These are phyloP conservation scores for Myrmecobius fasciatus DNA, from an alignment of 2,113 vertebrate species.

Conservation along the genomic window DNA sequence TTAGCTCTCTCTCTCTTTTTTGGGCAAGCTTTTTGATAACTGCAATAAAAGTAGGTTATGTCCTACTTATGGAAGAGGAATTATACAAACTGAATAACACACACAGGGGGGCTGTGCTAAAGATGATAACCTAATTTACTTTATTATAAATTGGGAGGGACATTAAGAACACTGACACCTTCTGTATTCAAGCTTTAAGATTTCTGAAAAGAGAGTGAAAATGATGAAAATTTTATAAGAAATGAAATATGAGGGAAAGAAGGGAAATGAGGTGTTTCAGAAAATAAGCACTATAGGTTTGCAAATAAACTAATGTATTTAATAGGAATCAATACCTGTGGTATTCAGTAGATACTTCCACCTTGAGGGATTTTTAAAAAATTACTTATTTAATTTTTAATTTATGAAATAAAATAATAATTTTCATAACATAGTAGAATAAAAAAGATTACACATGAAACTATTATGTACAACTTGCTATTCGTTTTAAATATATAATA, in stretches of 20 bases:
- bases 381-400: not conserved
- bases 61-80: slow-evolving; percentile 58
- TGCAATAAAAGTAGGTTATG: slow-evolving; percentile 68
- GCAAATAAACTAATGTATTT: slow-evolving; percentile 19
- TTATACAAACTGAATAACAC: not conserved
- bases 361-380: slow-evolving; percentile 40
- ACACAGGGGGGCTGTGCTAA: not conserved
- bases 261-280: slow-evolving; percentile 36
- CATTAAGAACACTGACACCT: slow-evolving; percentile 8
- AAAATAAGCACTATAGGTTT: slow-evolving; percentile 4
- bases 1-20: slow-evolving; percentile 46
- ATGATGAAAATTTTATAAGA: not conserved
- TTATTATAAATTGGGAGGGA: slow-evolving; percentile 16
- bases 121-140: slow-evolving; percentile 18
- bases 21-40: slow-evolving; percentile 54
- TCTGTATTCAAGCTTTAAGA: not conserved
- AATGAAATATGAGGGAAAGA: not conserved
- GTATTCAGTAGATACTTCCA: slow-evolving; percentile 30
- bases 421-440: not conserved
- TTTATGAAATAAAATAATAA: slow-evolving; percentile 10
- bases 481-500: not conserved
- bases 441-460: not conserved
- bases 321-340: not conserved
- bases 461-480: not conserved
- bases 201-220: slow-evolving; percentile 7